Percentiles rank a stretch among this genome's conserved stretches.
phyloP scores from a whole-genome alignment of 1,140 invertebrate species.

The Polypedilum vanderplanki region DNA sequence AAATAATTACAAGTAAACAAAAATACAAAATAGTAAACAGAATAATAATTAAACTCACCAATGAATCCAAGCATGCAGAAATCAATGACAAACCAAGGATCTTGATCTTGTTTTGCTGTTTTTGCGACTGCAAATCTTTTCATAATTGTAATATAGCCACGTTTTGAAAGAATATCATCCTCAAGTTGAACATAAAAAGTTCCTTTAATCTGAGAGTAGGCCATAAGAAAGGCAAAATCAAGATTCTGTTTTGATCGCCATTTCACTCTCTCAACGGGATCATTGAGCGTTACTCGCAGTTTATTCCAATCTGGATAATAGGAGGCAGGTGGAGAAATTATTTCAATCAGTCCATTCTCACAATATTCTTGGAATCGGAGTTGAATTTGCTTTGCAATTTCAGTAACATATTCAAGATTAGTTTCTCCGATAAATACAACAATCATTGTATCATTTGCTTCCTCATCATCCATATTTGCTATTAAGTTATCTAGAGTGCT shows the following conservation, averaged over 20 bases:
- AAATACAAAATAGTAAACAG: too few relatives aligned
- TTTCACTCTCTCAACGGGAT: conserved; percentile 77
- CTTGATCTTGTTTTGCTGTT: conserved; percentile 60
- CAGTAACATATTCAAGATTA: conserved; percentile 61
- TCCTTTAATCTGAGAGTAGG: conserved; percentile 75
- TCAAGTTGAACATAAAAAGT: conserved; percentile 85
- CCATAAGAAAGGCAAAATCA: conserved; percentile 94
- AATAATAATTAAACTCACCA: conserved; percentile 55
- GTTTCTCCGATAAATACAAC: conserved; percentile 87
- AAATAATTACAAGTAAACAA: too few relatives aligned
- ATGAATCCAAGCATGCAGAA: conserved; percentile 93
- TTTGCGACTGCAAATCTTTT: conserved; percentile 80
- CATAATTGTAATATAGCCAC: conserved; percentile 76
- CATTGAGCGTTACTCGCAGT: conserved; percentile 73
- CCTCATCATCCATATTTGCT: conserved; percentile 66
- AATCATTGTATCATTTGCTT: conserved; percentile 74
- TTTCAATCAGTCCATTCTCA: conserved; percentile 77
- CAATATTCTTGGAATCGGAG: conserved; percentile 67
- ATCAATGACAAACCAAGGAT: conserved; percentile 83
- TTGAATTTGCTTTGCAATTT: conserved; percentile 67
- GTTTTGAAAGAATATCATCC: conserved; percentile 90
- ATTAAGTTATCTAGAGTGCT: conserved; percentile 82
- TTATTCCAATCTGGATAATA: conserved; percentile 86
- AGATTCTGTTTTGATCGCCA: conserved; percentile 98
- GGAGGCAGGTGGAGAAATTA: conserved; percentile 73